Evolutionary conservation across 2,888 invertebrate genomes (phyloP).

Genomic region (Catocala fraxini): DNA sequence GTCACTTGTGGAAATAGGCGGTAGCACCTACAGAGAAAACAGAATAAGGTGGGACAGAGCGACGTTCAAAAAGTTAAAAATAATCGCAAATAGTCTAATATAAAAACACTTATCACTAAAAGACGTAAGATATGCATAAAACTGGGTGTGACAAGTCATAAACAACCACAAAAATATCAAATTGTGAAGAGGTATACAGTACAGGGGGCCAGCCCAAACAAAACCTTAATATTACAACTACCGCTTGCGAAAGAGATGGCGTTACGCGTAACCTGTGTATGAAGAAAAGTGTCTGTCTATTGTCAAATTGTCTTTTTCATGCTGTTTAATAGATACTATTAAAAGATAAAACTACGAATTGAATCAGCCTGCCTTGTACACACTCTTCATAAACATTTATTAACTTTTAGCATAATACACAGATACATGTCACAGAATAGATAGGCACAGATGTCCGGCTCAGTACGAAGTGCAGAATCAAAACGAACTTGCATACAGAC

Average conservation of each 20-base stretch:
- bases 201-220: neutral
- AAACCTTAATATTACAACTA: slow-evolving; percentile 34
- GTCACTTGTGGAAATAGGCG: slow-evolving; percentile 17
- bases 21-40: slow-evolving; percentile 12
- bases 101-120: slow-evolving; percentile 53
- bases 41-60: slow-evolving; percentile 26
- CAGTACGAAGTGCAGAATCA: too few species aligned
- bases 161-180: slow-evolving; percentile 59
- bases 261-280: slow-evolving; percentile 26
- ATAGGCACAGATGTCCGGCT: too few species aligned
- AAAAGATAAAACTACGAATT: neutral
- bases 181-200: slow-evolving; percentile 44
- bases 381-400: slow-evolving; percentile 31
- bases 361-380: slow-evolving; percentile 24
- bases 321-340: slow-evolving; percentile 18
- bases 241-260: slow-evolving; percentile 25
- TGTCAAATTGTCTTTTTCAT: slow-evolving; percentile 1
- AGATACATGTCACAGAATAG: slow-evolving; percentile 9
- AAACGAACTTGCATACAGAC: too few species aligned
- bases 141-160: slow-evolving; percentile 65
- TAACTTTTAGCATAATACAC: slow-evolving; percentile 24
- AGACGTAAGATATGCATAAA: slow-evolving; percentile 51
- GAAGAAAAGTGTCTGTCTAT: slow-evolving; percentile 17
- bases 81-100: slow-evolving; percentile 38
- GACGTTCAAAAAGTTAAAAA: slow-evolving; percentile 50